A percentile compares a stretch with the other conserved stretches of the same genome.
phyloP scores from a whole-genome alignment of 2,888 invertebrate species.

The Trichogramma dendrolimi region DNA sequence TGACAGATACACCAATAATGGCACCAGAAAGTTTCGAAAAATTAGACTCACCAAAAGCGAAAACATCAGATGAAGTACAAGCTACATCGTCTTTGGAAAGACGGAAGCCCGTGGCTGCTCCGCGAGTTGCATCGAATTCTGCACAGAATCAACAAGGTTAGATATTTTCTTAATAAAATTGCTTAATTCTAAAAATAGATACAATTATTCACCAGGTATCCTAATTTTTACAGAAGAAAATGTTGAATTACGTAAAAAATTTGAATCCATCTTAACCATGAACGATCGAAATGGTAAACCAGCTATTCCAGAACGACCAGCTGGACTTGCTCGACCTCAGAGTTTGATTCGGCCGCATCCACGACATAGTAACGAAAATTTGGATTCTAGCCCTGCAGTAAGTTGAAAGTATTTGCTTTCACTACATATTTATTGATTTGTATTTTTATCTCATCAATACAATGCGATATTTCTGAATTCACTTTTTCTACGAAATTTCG shows the following conservation, averaged over 20 bases:
- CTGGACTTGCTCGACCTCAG: constrained; percentile 60
- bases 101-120: constrained; percentile 58
- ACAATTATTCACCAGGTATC: neutral
- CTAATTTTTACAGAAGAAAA: constrained; percentile 39
- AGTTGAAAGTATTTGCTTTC: constrained; percentile 31
- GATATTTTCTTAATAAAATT: neutral
- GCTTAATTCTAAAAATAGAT: constrained; percentile 4
- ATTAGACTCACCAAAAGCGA: constrained; percentile 32
- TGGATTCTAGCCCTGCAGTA: constrained; percentile 48
- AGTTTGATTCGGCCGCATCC: constrained; percentile 44
- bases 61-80: constrained; percentile 44
- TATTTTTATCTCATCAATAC: too few species aligned
- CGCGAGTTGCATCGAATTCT: constrained; percentile 51
- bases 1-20: constrained; percentile 6
- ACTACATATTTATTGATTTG: too few species aligned
- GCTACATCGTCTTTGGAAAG: constrained; percentile 44
- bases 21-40: constrained; percentile 27
- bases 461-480: too few species aligned
- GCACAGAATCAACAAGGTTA: constrained; percentile 21
- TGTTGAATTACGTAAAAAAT: constrained; percentile 56
- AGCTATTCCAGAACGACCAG: constrained; percentile 76
- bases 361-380: constrained; percentile 46
- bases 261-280: constrained; percentile 37
- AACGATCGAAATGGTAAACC: constrained; percentile 60
- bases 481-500: too few species aligned